A percentile compares a stretch with the other conserved stretches of the same genome.
phyloP scores from a whole-genome alignment of 2,113 vertebrate species.

The Pseudopodoces humilis region DNA sequence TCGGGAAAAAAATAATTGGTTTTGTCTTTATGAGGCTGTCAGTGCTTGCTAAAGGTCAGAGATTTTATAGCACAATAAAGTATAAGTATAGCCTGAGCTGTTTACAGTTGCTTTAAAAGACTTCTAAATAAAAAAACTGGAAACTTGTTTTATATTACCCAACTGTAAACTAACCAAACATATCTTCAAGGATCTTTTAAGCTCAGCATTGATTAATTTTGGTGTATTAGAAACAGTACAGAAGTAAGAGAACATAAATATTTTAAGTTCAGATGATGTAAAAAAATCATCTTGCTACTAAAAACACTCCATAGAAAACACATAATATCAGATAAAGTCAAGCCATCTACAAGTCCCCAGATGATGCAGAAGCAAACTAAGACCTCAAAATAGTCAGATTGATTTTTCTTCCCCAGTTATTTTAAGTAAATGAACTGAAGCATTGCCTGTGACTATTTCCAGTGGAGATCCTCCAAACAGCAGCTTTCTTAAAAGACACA shows the following conservation, averaged over 20 bases:
- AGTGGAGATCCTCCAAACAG: neutral
- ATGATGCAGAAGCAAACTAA: neutral
- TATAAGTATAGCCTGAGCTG: neutral
- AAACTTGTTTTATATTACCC: neutral
- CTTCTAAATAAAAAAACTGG: neutral
- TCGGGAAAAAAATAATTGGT: neutral
- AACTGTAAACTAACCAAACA: neutral
- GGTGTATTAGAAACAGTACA: neutral
- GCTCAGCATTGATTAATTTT: neutral
- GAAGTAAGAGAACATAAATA: neutral
- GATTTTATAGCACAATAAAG: neutral
- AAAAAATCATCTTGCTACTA: neutral
- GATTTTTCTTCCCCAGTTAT: neutral
- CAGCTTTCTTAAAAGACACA: neutral
- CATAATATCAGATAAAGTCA: neutral
- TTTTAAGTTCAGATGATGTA: neutral
- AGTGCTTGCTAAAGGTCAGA: neutral
- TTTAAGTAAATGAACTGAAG: neutral
- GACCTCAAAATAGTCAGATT: neutral
- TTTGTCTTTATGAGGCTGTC: neutral
- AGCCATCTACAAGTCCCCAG: neutral
- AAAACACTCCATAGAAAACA: neutral
- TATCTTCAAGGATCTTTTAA: neutral
- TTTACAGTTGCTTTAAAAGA: neutral
- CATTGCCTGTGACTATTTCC: neutral